Evolutionary conservation across 2,797 vertebrate species (phyloP), one percentile per base, ranked within the genome.

Genomic region (Artibeus lituratus): DNA sequence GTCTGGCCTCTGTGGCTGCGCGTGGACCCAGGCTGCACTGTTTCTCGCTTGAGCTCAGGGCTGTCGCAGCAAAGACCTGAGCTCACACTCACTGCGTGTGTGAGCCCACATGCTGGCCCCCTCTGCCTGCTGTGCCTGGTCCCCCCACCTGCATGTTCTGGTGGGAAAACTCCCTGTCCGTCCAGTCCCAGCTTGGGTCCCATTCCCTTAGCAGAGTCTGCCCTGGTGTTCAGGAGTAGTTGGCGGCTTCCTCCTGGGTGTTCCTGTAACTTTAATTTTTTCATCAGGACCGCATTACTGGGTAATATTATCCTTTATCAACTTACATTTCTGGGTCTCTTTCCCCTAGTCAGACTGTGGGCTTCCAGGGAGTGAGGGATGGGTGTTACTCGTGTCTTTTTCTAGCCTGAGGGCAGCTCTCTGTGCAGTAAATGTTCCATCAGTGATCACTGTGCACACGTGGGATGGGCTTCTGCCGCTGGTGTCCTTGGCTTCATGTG

Each of bases 121-220:
- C 4, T 65, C 37, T 14, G 1, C 24, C 18, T 42, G 59, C 24
- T 7, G 7, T 42, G 37, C 37, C 35, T n/a, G 24, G 0, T 65
- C 24, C 42, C 1, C 5, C 53, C 16, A 5, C 19, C 19, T 8
- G 7, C 0, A 0, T 16, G 5, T n/a, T 39, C 59, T 80, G n/a
- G 10, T 35, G n/a, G 12, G 9, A 70, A 69, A 16, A 69, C 24
- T 21, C 21, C 12, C 53, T 82, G 3, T 29, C 35, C n/a, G 3
- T 76, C 26, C 6, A 51, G 51, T 37, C 19, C 44, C 21, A 70
- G 55, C 11, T 6, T n/a, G 7, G n/a, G 69, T 44, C 16, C 15
- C 3, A 8, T 47, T n/a, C 65, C 15, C 39, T 94, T 51, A 21
- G 72, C 37, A 62, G 47, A 59, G 88, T 62, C 57, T 51, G 0